phyloP scores from a whole-genome alignment of 1,140 invertebrate species.

The Pinna nobilis region DNA sequence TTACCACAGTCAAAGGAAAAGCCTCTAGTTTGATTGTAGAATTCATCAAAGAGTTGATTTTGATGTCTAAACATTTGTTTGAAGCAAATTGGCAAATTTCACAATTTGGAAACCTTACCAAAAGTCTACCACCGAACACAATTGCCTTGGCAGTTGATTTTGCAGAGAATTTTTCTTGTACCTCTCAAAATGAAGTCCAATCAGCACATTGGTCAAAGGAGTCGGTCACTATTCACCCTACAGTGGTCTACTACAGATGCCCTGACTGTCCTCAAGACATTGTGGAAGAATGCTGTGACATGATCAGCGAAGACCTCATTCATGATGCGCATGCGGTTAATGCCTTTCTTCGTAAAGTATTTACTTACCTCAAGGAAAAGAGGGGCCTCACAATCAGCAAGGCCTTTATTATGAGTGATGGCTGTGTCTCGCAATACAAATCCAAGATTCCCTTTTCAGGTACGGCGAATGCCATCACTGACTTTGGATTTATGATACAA shows the following conservation, averaged over 20 bases:
- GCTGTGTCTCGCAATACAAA: slow-evolving; percentile 20
- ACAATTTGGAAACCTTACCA: slow-evolving; percentile 8
- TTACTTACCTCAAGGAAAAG: background rate
- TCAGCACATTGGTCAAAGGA: slow-evolving; percentile 24
- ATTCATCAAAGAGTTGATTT: slow-evolving; percentile 11
- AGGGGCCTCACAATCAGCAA: slow-evolving; percentile 3
- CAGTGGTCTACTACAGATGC: slow-evolving; percentile 10
- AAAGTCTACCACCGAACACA: background rate
- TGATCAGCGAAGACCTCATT: slow-evolving; percentile 3
- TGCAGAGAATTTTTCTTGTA: slow-evolving; percentile 29
- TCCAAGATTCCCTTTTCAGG: slow-evolving; percentile 1
- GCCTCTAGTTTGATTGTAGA: background rate
- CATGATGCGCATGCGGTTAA: slow-evolving; percentile 29
- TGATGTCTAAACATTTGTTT: slow-evolving; percentile 23
- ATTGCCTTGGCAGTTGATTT: slow-evolving; percentile 17
- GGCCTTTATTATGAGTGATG: slow-evolving; percentile 7
- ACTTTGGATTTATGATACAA: slow-evolving; percentile 2
- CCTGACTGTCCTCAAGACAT: background rate
- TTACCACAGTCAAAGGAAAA: background rate
- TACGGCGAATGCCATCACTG: slow-evolving; percentile 1
- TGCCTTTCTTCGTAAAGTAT: background rate
- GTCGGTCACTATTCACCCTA: slow-evolving; percentile 30
- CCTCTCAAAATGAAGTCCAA: slow-evolving; percentile 28
- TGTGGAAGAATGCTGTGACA: slow-evolving; percentile 13
- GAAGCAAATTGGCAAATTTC: slow-evolving; percentile 18